Percentiles rank a stretch among this genome's conserved stretches.
Conservation (phyloP, 1,140 invertebrate species). For the Apis laboriosa region DNA sequence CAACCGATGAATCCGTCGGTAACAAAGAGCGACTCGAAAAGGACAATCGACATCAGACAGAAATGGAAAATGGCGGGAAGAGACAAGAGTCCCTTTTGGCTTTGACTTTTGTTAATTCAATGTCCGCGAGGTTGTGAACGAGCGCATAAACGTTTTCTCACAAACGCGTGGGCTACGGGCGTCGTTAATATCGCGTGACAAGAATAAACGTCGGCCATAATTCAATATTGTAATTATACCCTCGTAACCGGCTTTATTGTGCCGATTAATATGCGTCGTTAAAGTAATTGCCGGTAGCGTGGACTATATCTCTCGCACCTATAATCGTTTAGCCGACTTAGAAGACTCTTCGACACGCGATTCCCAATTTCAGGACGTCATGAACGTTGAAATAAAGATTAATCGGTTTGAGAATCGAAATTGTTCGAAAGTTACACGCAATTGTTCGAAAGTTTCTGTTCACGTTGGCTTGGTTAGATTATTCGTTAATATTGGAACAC, state of each 20-base stretch:
- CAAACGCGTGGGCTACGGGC: slow-evolving; percentile 51
- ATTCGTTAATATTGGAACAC: no score
- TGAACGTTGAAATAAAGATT: neutral
- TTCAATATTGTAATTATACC: slow-evolving; percentile 81
- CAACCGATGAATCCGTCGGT: slow-evolving; percentile 30
- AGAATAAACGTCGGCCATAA: slow-evolving; percentile 78
- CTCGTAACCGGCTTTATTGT: slow-evolving; percentile 77
- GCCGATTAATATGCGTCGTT: slow-evolving; percentile 79
- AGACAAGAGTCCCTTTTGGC: neutral
- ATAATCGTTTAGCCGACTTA: slow-evolving; percentile 51
- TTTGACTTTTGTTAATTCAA: slow-evolving; percentile 58
- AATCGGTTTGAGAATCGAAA: neutral
- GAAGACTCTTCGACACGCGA: slow-evolving; percentile 6
- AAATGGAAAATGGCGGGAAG: neutral
- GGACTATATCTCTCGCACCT: slow-evolving; percentile 42
- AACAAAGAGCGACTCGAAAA: neutral
- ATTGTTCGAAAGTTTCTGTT: neutral
- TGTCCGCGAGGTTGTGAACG: slow-evolving; percentile 55
- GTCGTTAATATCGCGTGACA: slow-evolving; percentile 76
- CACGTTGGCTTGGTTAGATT: neutral
- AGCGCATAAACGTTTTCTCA: slow-evolving; percentile 58
- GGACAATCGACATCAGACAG: no score
- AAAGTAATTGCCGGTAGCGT: slow-evolving; percentile 72
- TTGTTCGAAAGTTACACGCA: neutral
- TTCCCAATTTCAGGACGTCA: neutral